These are phyloP conservation scores for Fistularia commersonii DNA, from an alignment of 2,797 vertebrate species.

Conservation along the genomic window DNA sequence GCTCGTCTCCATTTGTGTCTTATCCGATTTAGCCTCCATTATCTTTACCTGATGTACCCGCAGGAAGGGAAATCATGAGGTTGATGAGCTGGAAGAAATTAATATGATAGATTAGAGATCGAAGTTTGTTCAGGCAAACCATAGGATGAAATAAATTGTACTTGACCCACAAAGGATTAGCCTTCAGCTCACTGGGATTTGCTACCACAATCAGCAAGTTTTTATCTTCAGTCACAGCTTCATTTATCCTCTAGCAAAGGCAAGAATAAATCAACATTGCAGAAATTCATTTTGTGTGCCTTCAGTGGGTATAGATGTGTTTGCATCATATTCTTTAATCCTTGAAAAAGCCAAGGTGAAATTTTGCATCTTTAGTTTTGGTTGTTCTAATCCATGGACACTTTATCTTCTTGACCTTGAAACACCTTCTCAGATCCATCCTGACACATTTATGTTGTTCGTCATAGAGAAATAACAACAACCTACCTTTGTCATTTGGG, in stretches of 20 bases:
- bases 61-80: no score
- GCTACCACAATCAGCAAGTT: conserved; percentile 90
- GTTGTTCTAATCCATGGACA: conserved; percentile 87
- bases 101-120: not conserved
- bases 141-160: conserved; percentile 39
- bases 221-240: conserved; percentile 91
- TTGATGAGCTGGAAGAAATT: no score
- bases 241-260: conserved; percentile 85
- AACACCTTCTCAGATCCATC: conserved; percentile 95
- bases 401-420: conserved; percentile 88
- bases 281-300: accelerated
- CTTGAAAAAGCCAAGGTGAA: conserved; percentile 88
- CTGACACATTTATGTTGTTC: no score
- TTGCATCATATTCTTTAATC: conserved; percentile 82
- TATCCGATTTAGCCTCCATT: conserved; percentile 52
- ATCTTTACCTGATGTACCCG: conserved; percentile 67
- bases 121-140: not conserved
- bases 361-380: conserved; percentile 75
- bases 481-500: conserved; percentile 43
- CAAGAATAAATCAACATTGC: not conserved
- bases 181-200: conserved; percentile 81
- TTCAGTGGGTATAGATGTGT: no score
- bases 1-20: conserved; percentile 18
- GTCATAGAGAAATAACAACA: no score
- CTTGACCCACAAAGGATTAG: conserved; percentile 80